Base-by-base conservation (phyloP, 2,797 vertebrate genomes). In the Intellagama lesueurii region DNA sequence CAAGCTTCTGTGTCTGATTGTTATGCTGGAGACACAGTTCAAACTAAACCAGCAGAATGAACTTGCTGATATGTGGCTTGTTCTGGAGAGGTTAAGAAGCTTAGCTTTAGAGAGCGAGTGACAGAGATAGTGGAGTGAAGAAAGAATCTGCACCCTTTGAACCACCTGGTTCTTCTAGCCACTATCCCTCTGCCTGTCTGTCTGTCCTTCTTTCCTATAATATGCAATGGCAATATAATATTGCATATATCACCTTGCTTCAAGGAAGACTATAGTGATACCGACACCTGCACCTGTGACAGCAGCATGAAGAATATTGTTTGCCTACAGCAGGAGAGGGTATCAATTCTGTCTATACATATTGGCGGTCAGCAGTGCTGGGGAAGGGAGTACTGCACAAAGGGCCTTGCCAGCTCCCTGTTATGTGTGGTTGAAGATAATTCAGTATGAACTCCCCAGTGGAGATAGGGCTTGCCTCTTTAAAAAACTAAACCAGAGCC, bases 281-380 rank as follows among this genome's bases (percentile, higher is more conserved):
- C 79, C 81, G 56, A 72, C 73, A 87, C 52, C 80, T 86, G 32
- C 76, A 35, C n/a, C 69, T 85, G 52, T 85, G n/a, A 87, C 64
- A 47, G 77, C 86, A 82, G n/a, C 72, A 78, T 17, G 66, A 87
- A 87, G 40, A 87, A 32, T 32, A 82, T 77, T 6, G 28, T 56
- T 77, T 87, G 60, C 60, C 85, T 86, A 72, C 47, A 86, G 69
- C 83, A 90, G 64, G 47, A 60, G 30, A 81, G 47, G 44, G 19
- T 52, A 77, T 90, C 19, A 69, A 77, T 90, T 83, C 47, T 82
- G 8, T 69, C 79, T 82, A 69, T 69, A 87, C 72, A 56, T 70
- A 24, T 44, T 78, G 66, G 9, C 86, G 89, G 73, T 81, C 88
- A 86, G 64, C 70, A 68, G 56, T 81, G 79, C 79, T 28, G 49